Evolutionary conservation across 2,113 vertebrate species (phyloP), one percentile per base, ranked within the genome.

Genomic region (Sapayoa aenigma): DNA sequence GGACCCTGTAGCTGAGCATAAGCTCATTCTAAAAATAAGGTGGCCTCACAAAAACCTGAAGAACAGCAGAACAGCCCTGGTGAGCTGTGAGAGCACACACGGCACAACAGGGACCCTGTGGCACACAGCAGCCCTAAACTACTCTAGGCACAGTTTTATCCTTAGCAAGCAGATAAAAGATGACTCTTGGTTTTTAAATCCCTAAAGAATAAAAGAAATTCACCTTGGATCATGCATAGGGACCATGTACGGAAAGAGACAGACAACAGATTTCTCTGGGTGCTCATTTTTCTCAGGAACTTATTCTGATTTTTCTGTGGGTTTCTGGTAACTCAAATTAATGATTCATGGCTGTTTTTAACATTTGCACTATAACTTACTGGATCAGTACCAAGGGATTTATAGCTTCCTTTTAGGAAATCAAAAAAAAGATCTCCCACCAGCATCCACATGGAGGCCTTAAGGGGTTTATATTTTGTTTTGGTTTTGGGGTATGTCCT

Each of bases 21-120:
- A 94, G 50, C 46, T 80, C 53, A 63, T 88, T 90, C 76, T 92
- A 96, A 94, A 97, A 95, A 90, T 95, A 89, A 90, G 65, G 25
- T 39, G 44, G 42, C 79, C 77, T 77, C 35, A 80, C 63, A 77
- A 76, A 96, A 93, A 94, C 76, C 68, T 69, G 63, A 90, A 92
- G 49, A 49, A 33, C 44, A 7, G 56, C 49, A 91, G 86, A 93
- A 84, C 63, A 77, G 50, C 83, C 72, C 47, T 66, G 83, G 90
- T 93, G 90, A 96, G 89, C 80, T 44, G 30, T 22, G 83, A 86
- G 72, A 49, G 77, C 42, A 74, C 69, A 89, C 63, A 77, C 58
- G 74, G 79, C 90, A 93, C 85, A 93, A 94, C 9, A 59, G 86
- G 56, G 83, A 72, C 72, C 42, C 30, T 35, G 24, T 62, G 55